Evolutionary conservation across 2,888 invertebrate species (phyloP).

Genomic region (Agriopis marginaria): DNA sequence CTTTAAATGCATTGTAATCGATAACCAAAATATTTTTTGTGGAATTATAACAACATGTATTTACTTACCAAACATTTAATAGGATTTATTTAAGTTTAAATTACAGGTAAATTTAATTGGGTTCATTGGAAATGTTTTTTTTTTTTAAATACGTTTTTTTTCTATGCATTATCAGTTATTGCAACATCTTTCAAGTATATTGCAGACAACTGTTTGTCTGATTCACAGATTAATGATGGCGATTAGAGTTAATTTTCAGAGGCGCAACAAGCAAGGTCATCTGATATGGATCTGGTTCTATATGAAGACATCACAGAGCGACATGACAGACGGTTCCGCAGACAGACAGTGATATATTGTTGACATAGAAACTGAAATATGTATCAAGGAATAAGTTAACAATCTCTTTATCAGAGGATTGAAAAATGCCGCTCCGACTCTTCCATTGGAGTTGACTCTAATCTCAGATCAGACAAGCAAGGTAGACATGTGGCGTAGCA

Average conservation of each 20-base stretch:
- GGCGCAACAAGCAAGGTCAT: constrained; percentile 16
- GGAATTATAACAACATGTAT: no score
- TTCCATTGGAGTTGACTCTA: no score
- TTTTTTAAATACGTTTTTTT: no score
- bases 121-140: no score
- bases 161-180: background rate
- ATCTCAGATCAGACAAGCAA: no score
- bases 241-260: constrained; percentile 25
- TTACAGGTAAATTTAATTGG: no score
- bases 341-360: constrained; percentile 26
- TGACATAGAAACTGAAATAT: constrained; percentile 4
- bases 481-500: no score
- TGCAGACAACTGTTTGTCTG: background rate
- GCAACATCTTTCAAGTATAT: constrained; percentile 2
- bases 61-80: no score
- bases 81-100: no score
- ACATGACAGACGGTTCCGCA: constrained; percentile 18
- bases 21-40: no score
- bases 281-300: constrained; percentile 8
- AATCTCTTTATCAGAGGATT: background rate
- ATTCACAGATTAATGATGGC: constrained; percentile 5
- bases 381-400: background rate
- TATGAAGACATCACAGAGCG: constrained; percentile 14
- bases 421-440: no score
- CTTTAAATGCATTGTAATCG: no score